These are phyloP conservation scores for Electrona antarctica DNA, from an alignment of 2,113 vertebrate species.

Conservation along the genomic window DNA sequence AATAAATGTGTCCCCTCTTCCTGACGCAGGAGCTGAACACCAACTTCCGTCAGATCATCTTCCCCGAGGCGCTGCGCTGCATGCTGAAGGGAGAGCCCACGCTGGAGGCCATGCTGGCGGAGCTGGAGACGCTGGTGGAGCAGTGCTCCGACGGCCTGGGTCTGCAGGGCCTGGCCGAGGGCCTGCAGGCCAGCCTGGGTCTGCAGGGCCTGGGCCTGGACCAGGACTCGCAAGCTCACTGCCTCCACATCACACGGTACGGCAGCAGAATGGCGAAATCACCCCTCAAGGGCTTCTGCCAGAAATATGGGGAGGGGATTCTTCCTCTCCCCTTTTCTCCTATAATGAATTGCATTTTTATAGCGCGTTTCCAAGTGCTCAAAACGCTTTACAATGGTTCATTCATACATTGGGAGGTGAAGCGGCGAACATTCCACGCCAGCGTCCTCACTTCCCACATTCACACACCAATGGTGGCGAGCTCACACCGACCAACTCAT, in stretches of 20 bases:
- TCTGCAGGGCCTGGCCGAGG: conserved; percentile 87
- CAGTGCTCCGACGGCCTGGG: conserved; percentile 91
- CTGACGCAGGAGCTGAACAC: conserved; percentile 90
- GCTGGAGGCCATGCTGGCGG: conserved; percentile 91
- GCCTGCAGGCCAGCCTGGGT: conserved; percentile 87
- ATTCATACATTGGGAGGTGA: too few species aligned
- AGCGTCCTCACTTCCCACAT: too few species aligned
- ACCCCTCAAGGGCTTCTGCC: too few species aligned
- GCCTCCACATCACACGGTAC: conserved; percentile 91
- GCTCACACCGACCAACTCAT: too few species aligned
- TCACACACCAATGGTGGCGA: too few species aligned
- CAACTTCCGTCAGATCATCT: conserved; percentile 99
- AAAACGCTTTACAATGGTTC: too few species aligned
- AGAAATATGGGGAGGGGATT: too few species aligned
- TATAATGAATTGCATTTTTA: too few species aligned
- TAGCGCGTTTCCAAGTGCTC: too few species aligned
- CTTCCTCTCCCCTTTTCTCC: too few species aligned
- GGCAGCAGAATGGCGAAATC: not conserved
- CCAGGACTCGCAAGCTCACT: conserved; percentile 88
- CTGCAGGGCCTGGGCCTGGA: conserved; percentile 89
- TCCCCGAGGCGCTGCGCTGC: conserved; percentile 94
- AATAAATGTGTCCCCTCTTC: not conserved
- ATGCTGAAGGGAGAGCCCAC: conserved; percentile 95
- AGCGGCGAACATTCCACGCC: too few species aligned
- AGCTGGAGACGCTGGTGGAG: conserved; percentile 92